Evolutionary conservation across 1,140 invertebrate species (phyloP), one percentile per base, ranked within the genome.

Genomic region (Heterodera schachtii): DNA sequence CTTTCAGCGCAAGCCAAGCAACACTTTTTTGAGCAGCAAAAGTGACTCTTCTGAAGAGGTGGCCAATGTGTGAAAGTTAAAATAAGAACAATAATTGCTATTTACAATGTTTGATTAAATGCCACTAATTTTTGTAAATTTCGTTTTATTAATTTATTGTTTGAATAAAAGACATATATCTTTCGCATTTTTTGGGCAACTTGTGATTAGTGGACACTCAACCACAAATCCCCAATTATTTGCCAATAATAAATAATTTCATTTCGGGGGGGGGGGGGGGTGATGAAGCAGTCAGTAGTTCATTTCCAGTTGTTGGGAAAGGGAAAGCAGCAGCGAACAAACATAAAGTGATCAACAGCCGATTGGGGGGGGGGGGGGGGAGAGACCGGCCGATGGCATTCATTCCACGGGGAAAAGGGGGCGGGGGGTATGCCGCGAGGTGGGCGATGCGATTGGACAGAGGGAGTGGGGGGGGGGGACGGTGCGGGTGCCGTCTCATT

Each of bases 41-140:
- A 43, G 64, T 9, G 76, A 78, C n/a, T n/a, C n/a, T 52, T 76
- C 83, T 21, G 85, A 85, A 49, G 81, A 84, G 46, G 73, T 85
- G 47, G 80, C 81, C 21, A 84, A 86, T 77, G 85, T 86, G 66
- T 84, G 70, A 81, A 44, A 31, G 70, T 4, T 19, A n/a, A 77
- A n/a, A n/a, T n/a, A n/a, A n/a, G n/a, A n/a, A n/a, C n/a, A n/a
- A n/a, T n/a, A n/a, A n/a, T n/a, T n/a, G n/a, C n/a, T n/a, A n/a
- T n/a, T n/a, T n/a, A n/a, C n/a, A n/a, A n/a, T n/a, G n/a, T n/a
- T n/a, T n/a, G n/a, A n/a, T n/a, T n/a, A n/a, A n/a, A n/a, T n/a
- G n/a, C n/a, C n/a, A n/a, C n/a, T n/a, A n/a, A n/a, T 60, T 16
- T 60, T 11, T 16, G 19, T 60, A 60, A 16, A 60, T 60, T 60